Percentiles rank a stretch among this genome's conserved stretches.
Conservation (phyloP, 2,888 invertebrate genomes). For the Pollenia angustigena region DNA sequence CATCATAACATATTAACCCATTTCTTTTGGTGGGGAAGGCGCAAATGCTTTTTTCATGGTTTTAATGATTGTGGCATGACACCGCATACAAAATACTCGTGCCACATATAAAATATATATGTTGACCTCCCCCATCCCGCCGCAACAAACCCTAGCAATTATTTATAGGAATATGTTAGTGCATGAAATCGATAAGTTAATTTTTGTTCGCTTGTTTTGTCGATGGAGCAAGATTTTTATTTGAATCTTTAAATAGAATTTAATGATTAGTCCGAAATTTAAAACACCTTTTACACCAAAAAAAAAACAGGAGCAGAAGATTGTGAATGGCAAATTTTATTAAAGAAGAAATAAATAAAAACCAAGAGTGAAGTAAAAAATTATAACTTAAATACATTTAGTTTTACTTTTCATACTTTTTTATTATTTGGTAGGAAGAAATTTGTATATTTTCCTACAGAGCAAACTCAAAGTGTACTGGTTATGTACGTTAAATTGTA, state of each 20-base stretch:
- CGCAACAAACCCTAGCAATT: neutral
- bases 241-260: neutral
- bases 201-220: slow-evolving; percentile 4
- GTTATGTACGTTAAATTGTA: too few relatives aligned
- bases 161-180: neutral
- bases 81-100: slow-evolving; percentile 29
- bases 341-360: too few relatives aligned
- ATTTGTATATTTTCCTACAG: too few relatives aligned
- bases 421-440: too few relatives aligned
- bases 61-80: slow-evolving; percentile 66
- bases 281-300: too few relatives aligned
- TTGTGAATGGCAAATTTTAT: too few relatives aligned
- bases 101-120: slow-evolving; percentile 5
- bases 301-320: too few relatives aligned
- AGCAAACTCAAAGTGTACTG: too few relatives aligned
- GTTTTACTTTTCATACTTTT: too few relatives aligned
- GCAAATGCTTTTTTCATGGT: slow-evolving; percentile 59
- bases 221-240: neutral
- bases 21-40: slow-evolving; percentile 50
- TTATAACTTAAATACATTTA: too few relatives aligned
- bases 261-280: too few relatives aligned
- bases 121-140: neutral
- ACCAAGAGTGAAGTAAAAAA: too few relatives aligned
- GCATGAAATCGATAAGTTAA: slow-evolving; percentile 31
- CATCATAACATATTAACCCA: slow-evolving; percentile 70